Evolutionary conservation across 2,797 vertebrate species (phyloP).

Genomic region (Zalophus californianus): DNA sequence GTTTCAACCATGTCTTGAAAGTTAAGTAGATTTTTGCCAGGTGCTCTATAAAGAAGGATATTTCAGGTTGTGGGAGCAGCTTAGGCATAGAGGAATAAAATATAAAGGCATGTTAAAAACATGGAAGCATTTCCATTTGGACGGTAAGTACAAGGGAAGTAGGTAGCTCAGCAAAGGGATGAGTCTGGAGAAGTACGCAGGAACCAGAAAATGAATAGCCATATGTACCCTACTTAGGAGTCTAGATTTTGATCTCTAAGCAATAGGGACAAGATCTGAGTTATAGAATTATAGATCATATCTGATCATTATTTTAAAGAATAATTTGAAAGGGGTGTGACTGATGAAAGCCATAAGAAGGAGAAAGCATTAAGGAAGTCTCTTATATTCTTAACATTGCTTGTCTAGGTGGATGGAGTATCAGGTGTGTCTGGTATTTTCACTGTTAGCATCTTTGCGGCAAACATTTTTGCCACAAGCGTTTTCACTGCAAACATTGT

Average conservation of each 20-base stretch:
- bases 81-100: background rate
- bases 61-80: background rate
- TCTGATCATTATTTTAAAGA: constrained; percentile 13
- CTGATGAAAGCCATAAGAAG: background rate
- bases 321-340: background rate
- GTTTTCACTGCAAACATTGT: background rate
- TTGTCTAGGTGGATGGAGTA: background rate
- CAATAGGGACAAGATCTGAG: background rate
- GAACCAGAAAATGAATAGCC: background rate
- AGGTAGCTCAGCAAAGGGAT: background rate
- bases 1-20: background rate
- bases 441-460: background rate
- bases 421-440: background rate
- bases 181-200: background rate
- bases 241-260: background rate
- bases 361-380: background rate
- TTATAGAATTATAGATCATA: background rate
- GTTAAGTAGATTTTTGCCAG: background rate
- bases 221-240: background rate
- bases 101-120: background rate
- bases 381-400: background rate
- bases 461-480: background rate
- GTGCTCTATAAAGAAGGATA: background rate
- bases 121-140: background rate
- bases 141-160: background rate